Base-by-base conservation (phyloP, 2,888 invertebrate genomes). In the Biston betularia region DNA sequence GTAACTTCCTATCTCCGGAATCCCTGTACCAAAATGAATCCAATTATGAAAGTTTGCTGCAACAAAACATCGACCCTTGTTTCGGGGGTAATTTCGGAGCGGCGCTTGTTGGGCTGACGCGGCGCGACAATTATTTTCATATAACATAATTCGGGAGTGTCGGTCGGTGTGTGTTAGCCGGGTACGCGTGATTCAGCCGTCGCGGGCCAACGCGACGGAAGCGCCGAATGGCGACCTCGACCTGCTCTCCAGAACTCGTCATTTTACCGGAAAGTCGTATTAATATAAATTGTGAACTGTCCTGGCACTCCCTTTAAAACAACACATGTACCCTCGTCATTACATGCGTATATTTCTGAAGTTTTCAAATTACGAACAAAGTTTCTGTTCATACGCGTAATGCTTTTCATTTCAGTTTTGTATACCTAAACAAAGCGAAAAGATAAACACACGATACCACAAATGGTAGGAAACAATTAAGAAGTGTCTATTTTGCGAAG, bases 51-150 rank as follows among this genome's bases (percentile, higher is more conserved):
- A 89, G 83, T 87, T 88, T 73, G 76, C 72, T 82, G 77, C 77
- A 80, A 81, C 84, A 84, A 85, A 83, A 80, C 81, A 81, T 77
- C 80, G 81, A 82, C 87, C 87, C 86, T 85, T 86, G 87, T 87
- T 88, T 85, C 78, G 81, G 77, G 80, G 84, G 85, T 89, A 86
- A 89, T 88, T 87, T 82, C 71, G 78, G 77, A 79, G 75, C 64
- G 77, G 60, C 76, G 82, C 85, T 78, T 82, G 81, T 83, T 83
- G 79, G 82, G 81, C 82, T 82, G 84, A 79, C 84, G 82, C 86
- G 80, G 75, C 71, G 84, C 85, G 86, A 89, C 90, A 89, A 90
- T 92, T 91, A 91, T 89, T 89, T 88, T 84, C 86, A 86, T 89
- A 90, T 89, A 90, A 89, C 87, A 89, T 89, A 89, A 90, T 88